phyloP scores from a whole-genome alignment of 2,888 invertebrate species.

The Eupithecia pulchellata region DNA sequence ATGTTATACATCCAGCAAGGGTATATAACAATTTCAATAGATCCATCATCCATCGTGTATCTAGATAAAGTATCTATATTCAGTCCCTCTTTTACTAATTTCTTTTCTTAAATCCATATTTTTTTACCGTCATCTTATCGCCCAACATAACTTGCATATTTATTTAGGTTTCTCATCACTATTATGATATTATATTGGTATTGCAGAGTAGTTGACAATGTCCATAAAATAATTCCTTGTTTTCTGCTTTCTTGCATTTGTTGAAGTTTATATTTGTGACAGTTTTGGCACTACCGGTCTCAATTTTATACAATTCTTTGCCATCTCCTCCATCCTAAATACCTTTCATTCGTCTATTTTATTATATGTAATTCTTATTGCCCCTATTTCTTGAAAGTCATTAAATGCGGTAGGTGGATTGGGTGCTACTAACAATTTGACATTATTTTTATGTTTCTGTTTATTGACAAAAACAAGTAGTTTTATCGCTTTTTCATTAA shows the following conservation, averaged over 20 bases:
- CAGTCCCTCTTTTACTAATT: too few species aligned
- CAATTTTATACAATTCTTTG: not conserved
- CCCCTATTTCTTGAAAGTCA: constrained; percentile 56
- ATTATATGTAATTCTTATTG: constrained; percentile 52
- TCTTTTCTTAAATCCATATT: too few species aligned
- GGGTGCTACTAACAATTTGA: constrained; percentile 60
- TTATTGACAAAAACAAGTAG: constrained; percentile 51
- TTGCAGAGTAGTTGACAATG: not conserved
- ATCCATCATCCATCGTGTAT: too few species aligned
- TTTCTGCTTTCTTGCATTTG: not conserved
- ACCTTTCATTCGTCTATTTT: constrained; percentile 21
- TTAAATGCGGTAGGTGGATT: constrained; percentile 68
- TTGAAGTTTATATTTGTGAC: not conserved
- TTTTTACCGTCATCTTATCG: not conserved
- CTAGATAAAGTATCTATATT: too few species aligned
- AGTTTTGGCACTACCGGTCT: not conserved
- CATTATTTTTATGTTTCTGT: constrained; percentile 58
- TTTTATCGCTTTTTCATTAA: constrained; percentile 41
- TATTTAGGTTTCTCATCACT: not conserved
- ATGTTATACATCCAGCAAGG: too few species aligned
- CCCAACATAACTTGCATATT: not conserved
- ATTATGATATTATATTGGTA: not conserved
- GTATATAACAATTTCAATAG: too few species aligned
- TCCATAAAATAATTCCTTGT: not conserved
- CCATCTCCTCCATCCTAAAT: constrained; percentile 4